Base-by-base conservation (phyloP, 2,888 invertebrate genomes). In the Phrixothrix hirtus region DNA sequence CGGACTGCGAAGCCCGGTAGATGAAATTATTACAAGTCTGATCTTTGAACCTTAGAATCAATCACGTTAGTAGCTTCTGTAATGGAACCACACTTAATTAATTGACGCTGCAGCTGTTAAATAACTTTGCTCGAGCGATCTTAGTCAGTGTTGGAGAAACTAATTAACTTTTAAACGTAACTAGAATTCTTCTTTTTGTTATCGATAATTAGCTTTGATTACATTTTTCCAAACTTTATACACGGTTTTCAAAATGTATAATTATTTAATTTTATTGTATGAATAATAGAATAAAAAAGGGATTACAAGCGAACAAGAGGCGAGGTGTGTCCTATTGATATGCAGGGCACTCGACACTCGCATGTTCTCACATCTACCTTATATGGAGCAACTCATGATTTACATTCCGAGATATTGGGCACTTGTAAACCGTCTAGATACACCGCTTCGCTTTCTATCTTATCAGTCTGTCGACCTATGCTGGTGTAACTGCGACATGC, bases 321-420 rank as follows among this genome's bases (percentile, higher is more conserved):
- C 41, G 48, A 48, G 52, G 46, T 42, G 46, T 45, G 49, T 39
- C 48, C 51, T 62, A 64, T 69, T 67, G 63, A 68, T 67, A 68
- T 69, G 66, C 70, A 67, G 64, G 64, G 57, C 63, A 60, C 59
- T 62, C 56, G 58, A 59, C 60, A 61, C 60, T 61, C 54, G 58
- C 60, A 50, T 59, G 63, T 61, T 62, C 63, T 64, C 64, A 62
- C 64, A 61, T 62, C 49, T 51, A 49, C 73, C 72, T 64, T 72
- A 72, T 73, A 72, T 69, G 72, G 73, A 66, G 63, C 68, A 65
- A 58, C 59, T 64, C 68, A 73, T 73, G 73, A 74, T 74, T 74
- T 73, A 74, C 71, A 67, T 65, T 51, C 62, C 63, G 62, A 69
- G 74, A 74, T 74, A 74, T 73, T 72, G 71, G 73, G 68, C 68